A percentile compares a stretch with the other conserved stretches of the same genome.
These are phyloP conservation scores for Cheilosia vulpina DNA, from an alignment of 2,888 invertebrate species.

Conservation along the genomic window DNA sequence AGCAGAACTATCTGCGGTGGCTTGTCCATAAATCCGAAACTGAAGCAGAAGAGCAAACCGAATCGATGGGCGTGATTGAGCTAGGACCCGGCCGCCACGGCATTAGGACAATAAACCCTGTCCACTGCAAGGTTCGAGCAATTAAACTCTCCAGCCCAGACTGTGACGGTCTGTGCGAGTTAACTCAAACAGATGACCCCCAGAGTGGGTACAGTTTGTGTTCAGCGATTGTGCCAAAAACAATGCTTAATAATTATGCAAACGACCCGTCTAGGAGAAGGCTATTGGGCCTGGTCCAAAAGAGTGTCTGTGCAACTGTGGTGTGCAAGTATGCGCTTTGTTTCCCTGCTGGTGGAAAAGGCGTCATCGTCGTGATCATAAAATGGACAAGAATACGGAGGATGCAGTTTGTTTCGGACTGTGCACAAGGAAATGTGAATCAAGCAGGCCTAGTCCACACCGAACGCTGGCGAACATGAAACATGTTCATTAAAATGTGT, in stretches of 20 bases:
- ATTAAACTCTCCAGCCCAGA: constrained; percentile 48
- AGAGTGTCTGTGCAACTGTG: constrained; percentile 1
- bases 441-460: constrained; percentile 30
- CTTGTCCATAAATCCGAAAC: constrained; percentile 30
- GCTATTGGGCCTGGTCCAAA: constrained; percentile 63
- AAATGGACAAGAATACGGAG: constrained; percentile 45
- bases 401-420: constrained; percentile 38
- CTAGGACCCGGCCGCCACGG: constrained; percentile 20
- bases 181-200: constrained; percentile 35
- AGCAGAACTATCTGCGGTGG: constrained; percentile 1
- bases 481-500: constrained; percentile 57
- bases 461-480: constrained; percentile 27
- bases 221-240: constrained; percentile 9
- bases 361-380: constrained; percentile 49
- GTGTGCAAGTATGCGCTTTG: not conserved
- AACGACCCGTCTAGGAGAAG: constrained; percentile 49
- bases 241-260: constrained; percentile 65
- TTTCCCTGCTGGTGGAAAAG: constrained; percentile 1
- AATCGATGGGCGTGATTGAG: constrained; percentile 26
- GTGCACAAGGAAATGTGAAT: constrained; percentile 34
- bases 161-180: constrained; percentile 42
- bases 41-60: constrained; percentile 4
- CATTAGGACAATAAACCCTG: constrained; percentile 34
- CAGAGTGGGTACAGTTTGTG: constrained; percentile 53
- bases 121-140: constrained; percentile 35